Conservation (phyloP, 2,797 vertebrate genomes). For the Etheostoma perlongum region DNA sequence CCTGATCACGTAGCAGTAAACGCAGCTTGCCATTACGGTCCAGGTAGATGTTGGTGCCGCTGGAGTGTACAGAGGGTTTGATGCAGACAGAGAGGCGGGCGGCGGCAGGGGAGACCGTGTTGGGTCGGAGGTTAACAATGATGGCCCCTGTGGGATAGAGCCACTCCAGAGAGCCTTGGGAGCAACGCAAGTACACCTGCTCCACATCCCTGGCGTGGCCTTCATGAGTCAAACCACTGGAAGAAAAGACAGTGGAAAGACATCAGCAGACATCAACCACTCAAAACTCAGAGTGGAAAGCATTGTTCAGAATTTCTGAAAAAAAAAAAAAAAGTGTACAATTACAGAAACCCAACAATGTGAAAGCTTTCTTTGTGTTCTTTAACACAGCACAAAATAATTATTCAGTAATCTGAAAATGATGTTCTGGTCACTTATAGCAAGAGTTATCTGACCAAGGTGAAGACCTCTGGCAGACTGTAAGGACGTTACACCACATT, state of each 20-base stretch:
- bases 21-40: conserved; percentile 94
- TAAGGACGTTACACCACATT: conserved; percentile 69
- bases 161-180: conserved; percentile 95
- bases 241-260: conserved; percentile 15
- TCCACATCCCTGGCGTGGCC: conserved; percentile 95
- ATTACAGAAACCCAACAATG: conserved; percentile 7
- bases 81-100: conserved; percentile 93
- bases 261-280: not conserved
- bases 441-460: conserved; percentile 57
- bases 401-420: conserved; percentile 24
- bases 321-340: not conserved
- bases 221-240: conserved; percentile 95
- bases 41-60: conserved; percentile 97
- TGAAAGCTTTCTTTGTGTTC: not conserved
- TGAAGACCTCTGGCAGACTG: conserved; percentile 63
- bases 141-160: conserved; percentile 97
- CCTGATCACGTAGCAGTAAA: conserved; percentile 90
- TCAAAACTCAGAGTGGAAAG: not conserved
- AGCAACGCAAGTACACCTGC: conserved; percentile 98
- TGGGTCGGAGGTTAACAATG: conserved; percentile 96
- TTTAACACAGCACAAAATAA: conserved; percentile 38
- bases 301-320: not conserved
- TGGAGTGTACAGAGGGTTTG: conserved; percentile 91
- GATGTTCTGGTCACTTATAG: conserved; percentile 53
- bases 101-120: conserved; percentile 86